Conservation (phyloP, 2,797 vertebrate species). For the Pogonophryne albipinna region DNA sequence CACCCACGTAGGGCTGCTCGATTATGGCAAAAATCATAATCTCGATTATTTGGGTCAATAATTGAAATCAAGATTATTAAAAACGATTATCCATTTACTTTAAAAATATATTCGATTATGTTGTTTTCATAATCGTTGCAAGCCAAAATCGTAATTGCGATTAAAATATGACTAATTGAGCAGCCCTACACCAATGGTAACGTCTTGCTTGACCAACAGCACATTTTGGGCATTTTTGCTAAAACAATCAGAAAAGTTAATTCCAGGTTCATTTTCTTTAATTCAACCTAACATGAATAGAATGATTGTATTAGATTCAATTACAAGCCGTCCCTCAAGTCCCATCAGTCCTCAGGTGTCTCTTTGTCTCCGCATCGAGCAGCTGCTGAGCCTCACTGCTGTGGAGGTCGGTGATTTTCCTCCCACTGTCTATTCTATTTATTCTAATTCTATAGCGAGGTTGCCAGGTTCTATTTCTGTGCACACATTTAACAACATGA, state of each 20-base stretch:
- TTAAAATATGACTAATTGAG: too few relatives aligned
- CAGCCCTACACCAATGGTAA: too few relatives aligned
- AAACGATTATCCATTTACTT: too few relatives aligned
- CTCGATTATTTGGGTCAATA: too few relatives aligned
- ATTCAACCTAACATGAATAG: background rate
- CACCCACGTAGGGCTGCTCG: background rate
- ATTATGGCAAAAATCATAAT: too few relatives aligned
- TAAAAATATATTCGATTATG: too few relatives aligned
- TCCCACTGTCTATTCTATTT: slow-evolving; percentile 47
- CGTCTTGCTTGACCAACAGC: background rate
- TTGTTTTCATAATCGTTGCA: too few relatives aligned
- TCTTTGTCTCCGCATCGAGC: background rate
- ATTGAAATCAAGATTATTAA: too few relatives aligned
- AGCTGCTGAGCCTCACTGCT: slow-evolving; percentile 15
- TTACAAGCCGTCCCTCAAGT: background rate
- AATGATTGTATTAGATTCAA: background rate
- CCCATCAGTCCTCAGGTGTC: background rate
- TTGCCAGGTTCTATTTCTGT: slow-evolving; percentile 72
- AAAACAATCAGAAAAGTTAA: background rate
- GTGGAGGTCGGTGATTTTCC: slow-evolving; percentile 32
- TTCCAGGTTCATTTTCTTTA: background rate
- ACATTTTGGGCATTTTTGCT: background rate
- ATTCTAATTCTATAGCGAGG: slow-evolving; percentile 57
- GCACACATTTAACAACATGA: slow-evolving; percentile 70
- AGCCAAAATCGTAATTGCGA: too few relatives aligned